Conservation (phyloP, 1,140 invertebrate species). For the Achroia grisella region DNA sequence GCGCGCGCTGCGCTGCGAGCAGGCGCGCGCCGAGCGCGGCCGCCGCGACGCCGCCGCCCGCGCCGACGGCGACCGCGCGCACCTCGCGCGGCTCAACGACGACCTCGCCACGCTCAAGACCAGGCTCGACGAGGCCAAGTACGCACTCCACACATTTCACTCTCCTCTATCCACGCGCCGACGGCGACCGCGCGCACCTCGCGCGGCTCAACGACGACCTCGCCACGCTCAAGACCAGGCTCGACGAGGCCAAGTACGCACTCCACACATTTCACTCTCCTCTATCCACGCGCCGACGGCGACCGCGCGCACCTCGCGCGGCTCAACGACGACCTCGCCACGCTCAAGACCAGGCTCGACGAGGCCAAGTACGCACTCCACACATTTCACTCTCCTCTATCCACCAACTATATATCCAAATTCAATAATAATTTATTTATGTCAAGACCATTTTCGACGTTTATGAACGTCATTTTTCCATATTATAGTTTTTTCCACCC, state of each 20-base stretch:
- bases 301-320: conserved; percentile 81
- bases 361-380: conserved; percentile 76
- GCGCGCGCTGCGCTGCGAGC: conserved; percentile 82
- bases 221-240: conserved; percentile 77
- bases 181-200: conserved; percentile 81
- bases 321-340: conserved; percentile 83
- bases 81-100: conserved; percentile 82
- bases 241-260: conserved; percentile 80
- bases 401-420: too few relatives aligned
- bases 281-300: conserved; percentile 81
- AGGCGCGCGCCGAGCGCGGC: conserved; percentile 79
- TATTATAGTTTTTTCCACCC: too few relatives aligned
- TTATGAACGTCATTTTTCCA: too few relatives aligned
- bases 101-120: conserved; percentile 80
- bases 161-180: too few relatives aligned
- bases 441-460: too few relatives aligned
- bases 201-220: conserved; percentile 86
- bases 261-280: too few relatives aligned
- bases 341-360: conserved; percentile 79
- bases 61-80: conserved; percentile 81
- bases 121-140: conserved; percentile 82
- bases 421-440: too few relatives aligned
- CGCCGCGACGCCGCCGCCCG: conserved; percentile 79
- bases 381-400: too few relatives aligned
- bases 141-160: conserved; percentile 22